Conservation (phyloP, 1,140 invertebrate species). For the Capitella teleta region DNA sequence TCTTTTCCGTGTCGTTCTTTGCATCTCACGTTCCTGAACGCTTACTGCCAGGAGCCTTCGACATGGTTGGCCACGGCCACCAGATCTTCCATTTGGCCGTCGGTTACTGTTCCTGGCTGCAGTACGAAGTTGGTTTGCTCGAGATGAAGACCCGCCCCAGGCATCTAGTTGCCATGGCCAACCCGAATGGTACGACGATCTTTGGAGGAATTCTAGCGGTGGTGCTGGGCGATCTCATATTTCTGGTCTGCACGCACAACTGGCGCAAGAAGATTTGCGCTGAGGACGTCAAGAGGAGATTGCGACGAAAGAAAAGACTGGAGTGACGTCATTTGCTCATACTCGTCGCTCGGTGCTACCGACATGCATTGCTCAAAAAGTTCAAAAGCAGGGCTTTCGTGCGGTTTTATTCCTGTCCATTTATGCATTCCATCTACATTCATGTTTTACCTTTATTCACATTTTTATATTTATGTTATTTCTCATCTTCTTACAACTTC, state of each 20-base stretch:
- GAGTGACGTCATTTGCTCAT: no score
- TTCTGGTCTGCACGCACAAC: background rate
- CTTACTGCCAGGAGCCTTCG: conserved; percentile 39
- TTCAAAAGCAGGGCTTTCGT: no score
- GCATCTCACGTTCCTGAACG: conserved; percentile 39
- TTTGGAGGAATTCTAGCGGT: background rate
- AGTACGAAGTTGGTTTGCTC: conserved; percentile 25
- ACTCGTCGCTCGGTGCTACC: no score
- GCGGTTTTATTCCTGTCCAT: no score
- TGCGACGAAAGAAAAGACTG: no score
- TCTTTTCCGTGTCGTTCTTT: conserved; percentile 31
- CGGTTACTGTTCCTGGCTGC: conserved; percentile 30
- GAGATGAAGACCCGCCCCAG: conserved; percentile 17
- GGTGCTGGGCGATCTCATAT: background rate
- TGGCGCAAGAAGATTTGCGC: no score
- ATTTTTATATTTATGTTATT: no score
- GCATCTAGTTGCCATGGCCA: background rate
- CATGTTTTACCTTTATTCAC: no score
- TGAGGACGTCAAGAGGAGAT: no score
- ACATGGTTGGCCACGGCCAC: conserved; percentile 43
- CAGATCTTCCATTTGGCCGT: conserved; percentile 42
- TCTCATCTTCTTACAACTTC: no score
- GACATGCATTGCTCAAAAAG: no score
- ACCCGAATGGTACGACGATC: background rate
- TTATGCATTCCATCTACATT: no score